Base-by-base conservation (phyloP, 1,140 invertebrate species). In the Drosophila ohnishii region DNA sequence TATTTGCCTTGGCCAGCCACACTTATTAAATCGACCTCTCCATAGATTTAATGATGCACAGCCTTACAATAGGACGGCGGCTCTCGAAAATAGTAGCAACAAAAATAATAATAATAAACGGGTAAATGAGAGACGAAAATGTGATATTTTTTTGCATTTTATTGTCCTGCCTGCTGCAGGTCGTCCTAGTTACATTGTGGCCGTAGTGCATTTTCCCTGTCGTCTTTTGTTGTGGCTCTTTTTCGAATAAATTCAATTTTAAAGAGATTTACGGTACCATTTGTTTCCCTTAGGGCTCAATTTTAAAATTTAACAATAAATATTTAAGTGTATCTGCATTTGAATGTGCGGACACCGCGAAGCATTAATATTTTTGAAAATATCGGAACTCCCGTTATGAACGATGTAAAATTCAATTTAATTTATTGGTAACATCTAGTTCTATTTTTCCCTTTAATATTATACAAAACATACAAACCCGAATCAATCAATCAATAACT, bases 1-100 rank as follows among this genome's bases (percentile, higher is more conserved):
- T 78, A 74, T 81, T 78, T 81, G 57, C 74, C 71, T 75, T 79
- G 63, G 66, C 70, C 56, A 50, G 69, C 71, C 82, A 74, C 77
- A 88, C 82, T 80, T 83, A 87, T 83, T 83, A 87, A 83, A 87
- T 87, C 71, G 83, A 83, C 84, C 81, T 81, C 75, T 80, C 66
- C 61, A 77, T 78, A 77, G 69, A 82, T 87, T 86, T 86, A 80
- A 86, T 87, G 83, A 86, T 82, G 78, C 71, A 61, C 44, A 35
- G 65, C 42, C 61, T 48, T 40, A 80, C 62, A 79, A 83, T 71
- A 60, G 80, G 48, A 74, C 48, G 47, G 4, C 30, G 44, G 39
- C 66, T 39, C 45, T 59, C 55, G 28, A 37, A 50, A 48, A 75
- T 32, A 28, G 42, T 37, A 44, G 64, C n/a, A 75, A 45, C 44